Percentiles rank a stretch among this genome's conserved stretches.
phyloP scores from a whole-genome alignment of 2,113 vertebrate genomes.

The Ivindomyrus marchei region DNA sequence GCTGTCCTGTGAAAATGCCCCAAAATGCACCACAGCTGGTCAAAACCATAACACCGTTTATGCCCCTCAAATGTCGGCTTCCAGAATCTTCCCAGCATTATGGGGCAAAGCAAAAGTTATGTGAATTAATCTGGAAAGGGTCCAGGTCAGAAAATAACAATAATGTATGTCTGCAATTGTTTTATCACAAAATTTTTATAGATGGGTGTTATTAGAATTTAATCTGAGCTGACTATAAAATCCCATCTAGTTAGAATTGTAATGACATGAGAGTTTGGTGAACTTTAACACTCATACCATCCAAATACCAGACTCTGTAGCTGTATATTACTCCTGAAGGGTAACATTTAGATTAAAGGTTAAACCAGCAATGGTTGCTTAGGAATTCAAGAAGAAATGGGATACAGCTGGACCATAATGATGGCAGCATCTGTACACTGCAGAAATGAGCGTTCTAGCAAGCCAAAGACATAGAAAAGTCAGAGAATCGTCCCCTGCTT shows the following conservation, averaged over 20 bases:
- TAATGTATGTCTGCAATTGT: neutral
- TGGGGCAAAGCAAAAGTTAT: neutral
- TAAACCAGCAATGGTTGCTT: neutral
- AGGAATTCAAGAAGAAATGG: neutral
- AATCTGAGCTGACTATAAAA: neutral
- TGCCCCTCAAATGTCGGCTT: neutral
- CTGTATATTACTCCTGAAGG: neutral
- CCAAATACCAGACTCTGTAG: neutral
- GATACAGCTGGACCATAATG: neutral
- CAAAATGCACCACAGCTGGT: neutral
- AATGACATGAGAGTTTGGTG: neutral
- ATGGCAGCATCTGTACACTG: neutral
- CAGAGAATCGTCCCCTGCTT: constrained; percentile 11
- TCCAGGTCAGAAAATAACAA: neutral
- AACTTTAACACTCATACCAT: neutral
- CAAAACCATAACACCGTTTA: neutral
- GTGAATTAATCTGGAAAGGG: neutral
- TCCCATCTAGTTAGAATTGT: neutral
- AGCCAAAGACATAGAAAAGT: neutral
- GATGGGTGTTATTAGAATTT: neutral
- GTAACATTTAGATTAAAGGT: neutral
- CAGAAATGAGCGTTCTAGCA: neutral
- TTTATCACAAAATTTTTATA: neutral
- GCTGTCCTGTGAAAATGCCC: neutral
- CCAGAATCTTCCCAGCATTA: neutral